Percentiles rank a stretch among this genome's conserved stretches.
Evolutionary conservation across 2,888 invertebrate species (phyloP).

Genomic region (Tetranychus truncatus): DNA sequence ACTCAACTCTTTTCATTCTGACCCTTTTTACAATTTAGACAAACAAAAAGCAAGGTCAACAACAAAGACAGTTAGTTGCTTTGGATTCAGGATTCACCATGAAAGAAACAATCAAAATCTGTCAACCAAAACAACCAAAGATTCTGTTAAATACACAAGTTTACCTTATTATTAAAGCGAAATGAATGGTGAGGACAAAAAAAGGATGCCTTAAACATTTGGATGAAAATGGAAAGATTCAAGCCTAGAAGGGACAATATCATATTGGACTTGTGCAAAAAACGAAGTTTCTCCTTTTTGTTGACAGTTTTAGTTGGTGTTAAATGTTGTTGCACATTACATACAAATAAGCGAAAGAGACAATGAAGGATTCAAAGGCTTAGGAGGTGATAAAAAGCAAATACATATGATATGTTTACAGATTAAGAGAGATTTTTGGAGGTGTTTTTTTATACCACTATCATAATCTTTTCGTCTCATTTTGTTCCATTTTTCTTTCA

Average conservation of each 20-base stretch:
- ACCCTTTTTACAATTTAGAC: neutral
- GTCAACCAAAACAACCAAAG: neutral
- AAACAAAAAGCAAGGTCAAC: neutral
- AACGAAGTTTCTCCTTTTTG: neutral
- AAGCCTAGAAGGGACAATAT: neutral
- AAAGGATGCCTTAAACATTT: neutral
- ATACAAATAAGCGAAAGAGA: neutral
- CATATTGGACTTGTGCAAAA: neutral
- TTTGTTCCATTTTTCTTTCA: too few relatives aligned
- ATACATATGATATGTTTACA: conserved; percentile 1
- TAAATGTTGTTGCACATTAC: neutral
- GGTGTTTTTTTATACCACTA: neutral
- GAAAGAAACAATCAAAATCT: neutral
- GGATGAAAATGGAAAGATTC: neutral
- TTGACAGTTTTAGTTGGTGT: neutral
- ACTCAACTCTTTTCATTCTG: neutral
- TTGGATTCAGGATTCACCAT: neutral
- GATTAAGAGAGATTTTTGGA: neutral
- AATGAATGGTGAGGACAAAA: too few relatives aligned
- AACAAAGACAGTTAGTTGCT: neutral
- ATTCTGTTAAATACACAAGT: too few relatives aligned
- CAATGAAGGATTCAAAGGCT: neutral
- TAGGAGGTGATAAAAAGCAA: neutral
- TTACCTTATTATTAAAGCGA: too few relatives aligned
- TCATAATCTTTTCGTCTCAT: neutral